Base-by-base conservation (phyloP, 2,888 invertebrate species). In the Rotaria macrura region DNA sequence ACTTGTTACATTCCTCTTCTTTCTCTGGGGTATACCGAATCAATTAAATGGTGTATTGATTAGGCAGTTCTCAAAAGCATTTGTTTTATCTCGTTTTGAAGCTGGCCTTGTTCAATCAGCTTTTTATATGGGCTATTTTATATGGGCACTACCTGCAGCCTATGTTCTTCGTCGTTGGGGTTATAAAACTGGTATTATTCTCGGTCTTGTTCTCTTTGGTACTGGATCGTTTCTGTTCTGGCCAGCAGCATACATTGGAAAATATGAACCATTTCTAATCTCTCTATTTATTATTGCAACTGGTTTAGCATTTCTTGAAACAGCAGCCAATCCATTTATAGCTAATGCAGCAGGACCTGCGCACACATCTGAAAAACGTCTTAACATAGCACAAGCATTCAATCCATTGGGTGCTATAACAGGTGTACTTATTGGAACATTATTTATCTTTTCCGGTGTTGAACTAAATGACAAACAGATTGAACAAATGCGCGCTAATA, bases 31-130 rank as follows among this genome's bases (percentile, higher is more conserved):
- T 12, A n/a, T 79, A 43, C 79, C 79, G 5, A 79, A 79, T 79
- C 40, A 43, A 43, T 79, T 79, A 10, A 79, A 79, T n/a, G 79
- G 23, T 79, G 79, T 79, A 25, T 14, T 79, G 7, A 79, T 79
- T 79, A 40, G 79, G 14, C 79, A 79, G 43, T 79, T 79, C 43
- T 79, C 79, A 40, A 79, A 79, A 79, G 40, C 79, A 7, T 79
- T 79, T 79, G 25, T n/a, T 43, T 4, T 79, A 25, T 25, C 79
- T 25, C 25, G 79, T 12, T 79, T 79, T 43, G 43, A 79, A 79
- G 79, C 79, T n/a, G 79, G 79, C 34, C 79, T 79, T n/a, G 43
- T 79, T 79, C 79, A 79, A n/a, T 79, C 79, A n/a, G 79, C 79
- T 7, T 79, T 79, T 17, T 79, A 43, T n/a, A 43, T 79, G 40